Percentiles rank a stretch among this genome's conserved stretches.
phyloP scores from a whole-genome alignment of 2,797 vertebrate species.

The Poecile montanus region DNA sequence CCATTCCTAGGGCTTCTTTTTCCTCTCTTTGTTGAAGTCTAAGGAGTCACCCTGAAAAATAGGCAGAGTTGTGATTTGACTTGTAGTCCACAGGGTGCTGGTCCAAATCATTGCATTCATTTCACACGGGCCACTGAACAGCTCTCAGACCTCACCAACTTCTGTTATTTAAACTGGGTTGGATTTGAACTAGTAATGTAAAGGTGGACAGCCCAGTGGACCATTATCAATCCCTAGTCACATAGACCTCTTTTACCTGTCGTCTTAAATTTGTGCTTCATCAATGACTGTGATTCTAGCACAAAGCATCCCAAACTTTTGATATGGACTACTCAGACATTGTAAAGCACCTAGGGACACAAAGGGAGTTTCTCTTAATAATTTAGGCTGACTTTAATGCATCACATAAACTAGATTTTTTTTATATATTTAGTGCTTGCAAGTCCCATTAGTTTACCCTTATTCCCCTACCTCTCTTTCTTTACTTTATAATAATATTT shows the following conservation, averaged over 20 bases:
- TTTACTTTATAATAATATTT: background rate
- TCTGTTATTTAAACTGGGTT: background rate
- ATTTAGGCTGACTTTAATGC: background rate
- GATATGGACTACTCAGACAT: background rate
- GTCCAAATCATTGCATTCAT: background rate
- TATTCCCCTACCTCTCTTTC: background rate
- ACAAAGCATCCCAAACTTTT: background rate
- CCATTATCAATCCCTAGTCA: background rate
- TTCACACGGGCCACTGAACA: background rate
- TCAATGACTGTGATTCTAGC: background rate
- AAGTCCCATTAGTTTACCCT: background rate
- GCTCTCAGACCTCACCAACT: background rate
- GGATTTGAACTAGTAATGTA: background rate
- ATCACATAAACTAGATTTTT: background rate
- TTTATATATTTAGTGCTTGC: background rate
- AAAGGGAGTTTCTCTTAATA: background rate
- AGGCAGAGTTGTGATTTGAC: background rate
- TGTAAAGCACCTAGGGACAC: background rate
- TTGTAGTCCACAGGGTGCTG: background rate
- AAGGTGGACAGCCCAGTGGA: background rate
- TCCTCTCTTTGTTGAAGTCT: background rate
- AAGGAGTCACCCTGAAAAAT: background rate
- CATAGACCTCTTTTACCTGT: background rate
- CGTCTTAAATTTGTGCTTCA: slow-evolving; percentile 25
- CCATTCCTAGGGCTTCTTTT: background rate